phyloP scores from a whole-genome alignment of 2,797 vertebrate genomes.

The Neosilurus mollespiculum region DNA sequence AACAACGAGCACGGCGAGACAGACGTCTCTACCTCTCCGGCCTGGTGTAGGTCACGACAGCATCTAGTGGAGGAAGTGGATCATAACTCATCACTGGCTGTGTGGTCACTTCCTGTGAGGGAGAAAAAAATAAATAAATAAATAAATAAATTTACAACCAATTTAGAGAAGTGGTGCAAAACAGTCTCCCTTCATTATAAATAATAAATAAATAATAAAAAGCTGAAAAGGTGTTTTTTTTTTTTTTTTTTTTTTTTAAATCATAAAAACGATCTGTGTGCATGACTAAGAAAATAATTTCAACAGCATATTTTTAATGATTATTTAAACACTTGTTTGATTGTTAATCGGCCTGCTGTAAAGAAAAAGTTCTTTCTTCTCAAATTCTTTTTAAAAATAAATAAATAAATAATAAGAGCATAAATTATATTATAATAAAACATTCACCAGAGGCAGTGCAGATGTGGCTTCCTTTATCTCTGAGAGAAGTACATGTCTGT shows the following conservation, averaged over 20 bases:
- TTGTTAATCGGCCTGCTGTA: not conserved
- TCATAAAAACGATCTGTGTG: no score
- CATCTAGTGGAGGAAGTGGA: constrained; percentile 90
- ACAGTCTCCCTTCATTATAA: not conserved
- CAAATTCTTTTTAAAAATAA: not conserved
- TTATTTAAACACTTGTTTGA: not conserved
- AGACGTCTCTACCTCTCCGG: constrained; percentile 83
- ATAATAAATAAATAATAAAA: not conserved
- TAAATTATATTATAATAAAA: no score
- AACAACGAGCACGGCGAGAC: not conserved
- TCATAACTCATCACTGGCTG: constrained; percentile 94
- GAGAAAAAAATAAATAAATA: no score
- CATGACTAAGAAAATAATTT: not conserved
- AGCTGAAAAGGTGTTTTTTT: no score
- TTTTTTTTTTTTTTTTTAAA: no score
- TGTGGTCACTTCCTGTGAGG: constrained; percentile 87
- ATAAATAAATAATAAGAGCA: not conserved
- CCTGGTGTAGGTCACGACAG: constrained; percentile 84
- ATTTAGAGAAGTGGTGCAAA: not conserved
- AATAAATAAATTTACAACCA: no score
- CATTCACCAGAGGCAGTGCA: constrained; percentile 84
- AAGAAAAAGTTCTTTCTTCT: not conserved
- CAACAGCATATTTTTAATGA: no score
- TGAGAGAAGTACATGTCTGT: constrained; percentile 91
- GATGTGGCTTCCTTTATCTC: constrained; percentile 92